A percentile compares a stretch with the other conserved stretches of the same genome.
Conservation (phyloP, 2,888 invertebrate species). For the Apotomis betuletana region DNA sequence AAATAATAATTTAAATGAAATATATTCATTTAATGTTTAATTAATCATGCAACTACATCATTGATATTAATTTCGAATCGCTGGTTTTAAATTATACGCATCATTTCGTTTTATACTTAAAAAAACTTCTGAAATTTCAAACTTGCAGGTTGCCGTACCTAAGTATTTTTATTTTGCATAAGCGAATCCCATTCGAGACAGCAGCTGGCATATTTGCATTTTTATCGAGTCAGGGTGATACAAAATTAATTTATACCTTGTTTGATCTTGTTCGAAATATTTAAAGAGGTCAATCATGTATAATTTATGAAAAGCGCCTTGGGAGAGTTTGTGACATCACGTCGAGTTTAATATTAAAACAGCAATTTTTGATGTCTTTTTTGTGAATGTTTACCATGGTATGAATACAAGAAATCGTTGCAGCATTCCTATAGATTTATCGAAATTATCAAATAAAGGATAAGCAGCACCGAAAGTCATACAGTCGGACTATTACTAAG, state of each 20-base stretch:
- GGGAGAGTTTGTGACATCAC: background rate
- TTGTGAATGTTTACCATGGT: too few relatives aligned
- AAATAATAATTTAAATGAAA: too few relatives aligned
- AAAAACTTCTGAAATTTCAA: background rate
- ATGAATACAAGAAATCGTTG: too few relatives aligned
- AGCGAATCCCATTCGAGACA: slow-evolving; percentile 16
- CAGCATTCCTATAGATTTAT: too few relatives aligned
- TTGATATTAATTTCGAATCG: background rate
- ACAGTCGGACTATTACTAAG: too few relatives aligned
- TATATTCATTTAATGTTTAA: too few relatives aligned
- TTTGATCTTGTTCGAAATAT: slow-evolving; percentile 39
- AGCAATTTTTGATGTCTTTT: too few relatives aligned
- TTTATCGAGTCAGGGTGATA: slow-evolving; percentile 33
- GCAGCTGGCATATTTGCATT: slow-evolving; percentile 40
- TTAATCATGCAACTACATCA: too few relatives aligned
- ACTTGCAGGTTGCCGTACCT: background rate
- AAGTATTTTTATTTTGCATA: slow-evolving; percentile 32
- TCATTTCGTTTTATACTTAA: background rate
- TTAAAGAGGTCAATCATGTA: slow-evolving; percentile 35
- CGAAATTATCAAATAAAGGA: too few relatives aligned
- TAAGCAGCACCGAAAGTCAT: too few relatives aligned
- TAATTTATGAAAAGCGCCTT: slow-evolving; percentile 28
- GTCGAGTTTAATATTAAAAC: background rate
- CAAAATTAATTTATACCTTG: slow-evolving; percentile 39
- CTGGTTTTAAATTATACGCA: background rate